A percentile compares a stretch with the other conserved stretches of the same genome.
These are phyloP conservation scores for Sander vitreus DNA, from an alignment of 2,113 vertebrate genomes.

Conservation along the genomic window DNA sequence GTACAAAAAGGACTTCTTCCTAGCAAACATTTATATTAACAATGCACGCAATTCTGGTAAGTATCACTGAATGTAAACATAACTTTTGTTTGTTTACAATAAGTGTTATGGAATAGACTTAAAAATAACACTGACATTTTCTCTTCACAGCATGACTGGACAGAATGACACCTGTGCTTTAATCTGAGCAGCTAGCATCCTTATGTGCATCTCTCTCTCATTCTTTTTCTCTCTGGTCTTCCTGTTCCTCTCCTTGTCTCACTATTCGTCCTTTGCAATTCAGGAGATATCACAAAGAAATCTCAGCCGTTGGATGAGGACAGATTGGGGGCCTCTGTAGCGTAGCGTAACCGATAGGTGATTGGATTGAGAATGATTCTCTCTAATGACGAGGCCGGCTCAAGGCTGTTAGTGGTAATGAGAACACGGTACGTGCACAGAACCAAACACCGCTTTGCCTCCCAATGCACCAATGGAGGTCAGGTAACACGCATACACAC, in stretches of 20 bases:
- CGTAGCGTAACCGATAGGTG: conserved; percentile 76
- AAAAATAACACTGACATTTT: background rate
- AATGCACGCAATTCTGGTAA: background rate
- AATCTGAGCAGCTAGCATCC: conserved; percentile 1
- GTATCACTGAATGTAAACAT: background rate
- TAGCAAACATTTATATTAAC: no score
- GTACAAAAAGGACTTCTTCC: no score
- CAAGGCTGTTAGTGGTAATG: conserved; percentile 83
- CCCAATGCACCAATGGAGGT: conserved; percentile 57
- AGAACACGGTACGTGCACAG: conserved; percentile 76
- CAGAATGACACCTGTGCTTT: background rate
- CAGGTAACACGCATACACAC: conserved; percentile 33
- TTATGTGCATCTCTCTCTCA: background rate
- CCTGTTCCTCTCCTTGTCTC: background rate
- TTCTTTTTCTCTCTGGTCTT: conserved; percentile 3
- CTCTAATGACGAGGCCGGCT: conserved; percentile 80
- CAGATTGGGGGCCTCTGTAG: conserved; percentile 73
- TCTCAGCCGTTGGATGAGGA: conserved; percentile 70
- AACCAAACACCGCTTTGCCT: conserved; percentile 55
- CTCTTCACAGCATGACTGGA: background rate
- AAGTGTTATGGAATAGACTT: background rate
- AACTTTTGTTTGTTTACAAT: background rate
- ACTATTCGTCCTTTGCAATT: conserved; percentile 66
- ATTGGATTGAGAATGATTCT: conserved; percentile 82
- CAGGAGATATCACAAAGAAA: conserved; percentile 65